Percentiles rank a stretch among this genome's conserved stretches.
phyloP scores from a whole-genome alignment of 2,797 vertebrate species.

The Carcharodon carcharias region DNA sequence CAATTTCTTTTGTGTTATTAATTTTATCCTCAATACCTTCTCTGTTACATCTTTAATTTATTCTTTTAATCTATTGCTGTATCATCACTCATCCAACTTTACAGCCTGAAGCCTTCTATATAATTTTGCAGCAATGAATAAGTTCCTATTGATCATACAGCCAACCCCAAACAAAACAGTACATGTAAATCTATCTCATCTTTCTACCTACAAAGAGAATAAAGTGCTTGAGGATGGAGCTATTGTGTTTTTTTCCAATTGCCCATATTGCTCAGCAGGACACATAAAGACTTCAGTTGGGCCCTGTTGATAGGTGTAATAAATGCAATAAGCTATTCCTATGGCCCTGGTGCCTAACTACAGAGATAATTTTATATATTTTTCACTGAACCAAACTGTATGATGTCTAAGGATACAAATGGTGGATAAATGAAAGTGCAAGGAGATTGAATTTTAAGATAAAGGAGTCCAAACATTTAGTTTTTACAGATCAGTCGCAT shows the following conservation, averaged over 20 bases:
- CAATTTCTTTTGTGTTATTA: background rate
- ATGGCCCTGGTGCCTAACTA: background rate
- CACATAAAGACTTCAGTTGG: background rate
- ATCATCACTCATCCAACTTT: background rate
- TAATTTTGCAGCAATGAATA: background rate
- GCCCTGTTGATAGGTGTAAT: background rate
- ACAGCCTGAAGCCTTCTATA: background rate
- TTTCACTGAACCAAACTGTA: background rate
- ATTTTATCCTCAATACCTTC: background rate
- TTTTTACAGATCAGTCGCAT: background rate
- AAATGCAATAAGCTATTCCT: background rate
- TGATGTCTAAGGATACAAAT: background rate
- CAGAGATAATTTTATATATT: background rate
- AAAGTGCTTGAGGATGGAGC: background rate
- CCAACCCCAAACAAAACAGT: background rate
- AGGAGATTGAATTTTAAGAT: background rate
- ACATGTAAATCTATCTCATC: background rate
- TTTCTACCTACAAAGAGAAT: background rate
- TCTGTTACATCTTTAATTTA: background rate
- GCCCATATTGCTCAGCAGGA: background rate
- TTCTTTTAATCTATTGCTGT: conserved; percentile 26
- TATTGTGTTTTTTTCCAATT: background rate
- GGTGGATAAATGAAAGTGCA: background rate
- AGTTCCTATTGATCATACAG: conserved; percentile 20
- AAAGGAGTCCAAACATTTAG: background rate